Conservation (phyloP, 2,888 invertebrate genomes). For the Spisula subtruncata region DNA sequence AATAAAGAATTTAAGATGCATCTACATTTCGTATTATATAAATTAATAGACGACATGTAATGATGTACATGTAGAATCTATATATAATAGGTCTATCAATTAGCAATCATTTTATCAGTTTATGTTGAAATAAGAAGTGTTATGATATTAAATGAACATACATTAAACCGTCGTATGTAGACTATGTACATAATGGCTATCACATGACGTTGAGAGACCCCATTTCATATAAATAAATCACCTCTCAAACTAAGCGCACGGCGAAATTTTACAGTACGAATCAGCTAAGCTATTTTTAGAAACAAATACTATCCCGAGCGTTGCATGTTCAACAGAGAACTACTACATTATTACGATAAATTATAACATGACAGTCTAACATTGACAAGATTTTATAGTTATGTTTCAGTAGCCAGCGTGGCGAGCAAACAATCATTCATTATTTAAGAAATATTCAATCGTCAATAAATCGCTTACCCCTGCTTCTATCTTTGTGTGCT, state of each 20-base stretch:
- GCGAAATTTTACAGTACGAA: constrained; percentile 24
- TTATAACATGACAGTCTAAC: neutral
- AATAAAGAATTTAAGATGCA: too few relatives aligned
- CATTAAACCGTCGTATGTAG: too few relatives aligned
- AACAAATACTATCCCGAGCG: constrained; percentile 3
- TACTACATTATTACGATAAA: neutral
- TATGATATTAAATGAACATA: too few relatives aligned
- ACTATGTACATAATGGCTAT: too few relatives aligned
- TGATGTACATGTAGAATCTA: too few relatives aligned
- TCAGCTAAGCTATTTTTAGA: constrained; percentile 4
- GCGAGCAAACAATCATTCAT: neutral
- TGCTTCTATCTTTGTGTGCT: constrained; percentile 1
- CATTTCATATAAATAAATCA: neutral
- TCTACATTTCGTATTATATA: too few relatives aligned
- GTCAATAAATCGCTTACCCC: neutral
- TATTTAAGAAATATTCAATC: neutral
- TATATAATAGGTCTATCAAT: too few relatives aligned
- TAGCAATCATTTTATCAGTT: too few relatives aligned
- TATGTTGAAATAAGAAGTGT: too few relatives aligned
- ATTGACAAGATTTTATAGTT: neutral
- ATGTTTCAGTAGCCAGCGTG: neutral
- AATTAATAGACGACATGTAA: too few relatives aligned
- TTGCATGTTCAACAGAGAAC: neutral
- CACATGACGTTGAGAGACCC: too few relatives aligned
- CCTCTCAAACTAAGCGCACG: neutral